Percentiles rank a stretch among this genome's conserved stretches.
These are phyloP conservation scores for Erpobdella octoculata DNA, from an alignment of 2,888 invertebrate genomes.

Conservation along the genomic window DNA sequence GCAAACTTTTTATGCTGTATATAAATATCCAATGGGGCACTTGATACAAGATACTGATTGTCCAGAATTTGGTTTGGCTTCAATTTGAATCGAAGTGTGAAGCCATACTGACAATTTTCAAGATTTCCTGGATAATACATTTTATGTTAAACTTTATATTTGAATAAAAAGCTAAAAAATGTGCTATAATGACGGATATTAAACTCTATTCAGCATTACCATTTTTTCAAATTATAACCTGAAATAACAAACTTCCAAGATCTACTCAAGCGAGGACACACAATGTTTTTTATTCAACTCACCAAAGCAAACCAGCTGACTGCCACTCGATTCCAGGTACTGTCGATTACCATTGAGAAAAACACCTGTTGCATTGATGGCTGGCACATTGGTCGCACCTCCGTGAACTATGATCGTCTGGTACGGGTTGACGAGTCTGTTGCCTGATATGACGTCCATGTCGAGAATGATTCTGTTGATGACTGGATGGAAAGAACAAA, in stretches of 20 bases:
- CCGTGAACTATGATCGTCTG: slow-evolving; percentile 29
- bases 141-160: too few species aligned
- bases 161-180: too few species aligned
- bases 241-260: too few species aligned
- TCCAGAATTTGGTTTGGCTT: slow-evolving; percentile 42
- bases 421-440: slow-evolving; percentile 30
- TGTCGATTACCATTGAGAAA: slow-evolving; percentile 43
- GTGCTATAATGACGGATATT: too few species aligned
- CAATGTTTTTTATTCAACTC: too few species aligned
- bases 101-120: slow-evolving; percentile 45
- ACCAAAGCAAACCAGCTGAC: slow-evolving; percentile 45
- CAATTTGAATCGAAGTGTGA: slow-evolving; percentile 43
- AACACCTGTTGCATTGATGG: slow-evolving; percentile 33
- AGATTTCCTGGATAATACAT: slow-evolving; percentile 42
- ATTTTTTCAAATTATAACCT: too few species aligned
- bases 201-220: too few species aligned
- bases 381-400: slow-evolving; percentile 29
- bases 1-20: slow-evolving; percentile 41
- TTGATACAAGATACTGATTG: slow-evolving; percentile 47
- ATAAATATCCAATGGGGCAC: slow-evolving; percentile 45
- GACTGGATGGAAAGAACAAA: slow-evolving; percentile 37
- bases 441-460: slow-evolving; percentile 36
- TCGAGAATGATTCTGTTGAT: slow-evolving; percentile 32
- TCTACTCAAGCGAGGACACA: too few species aligned
- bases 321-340: slow-evolving; percentile 46